A percentile compares a stretch with the other conserved stretches of the same genome.
phyloP scores from a whole-genome alignment of 1,140 invertebrate genomes.

The Calliphora vicina region DNA sequence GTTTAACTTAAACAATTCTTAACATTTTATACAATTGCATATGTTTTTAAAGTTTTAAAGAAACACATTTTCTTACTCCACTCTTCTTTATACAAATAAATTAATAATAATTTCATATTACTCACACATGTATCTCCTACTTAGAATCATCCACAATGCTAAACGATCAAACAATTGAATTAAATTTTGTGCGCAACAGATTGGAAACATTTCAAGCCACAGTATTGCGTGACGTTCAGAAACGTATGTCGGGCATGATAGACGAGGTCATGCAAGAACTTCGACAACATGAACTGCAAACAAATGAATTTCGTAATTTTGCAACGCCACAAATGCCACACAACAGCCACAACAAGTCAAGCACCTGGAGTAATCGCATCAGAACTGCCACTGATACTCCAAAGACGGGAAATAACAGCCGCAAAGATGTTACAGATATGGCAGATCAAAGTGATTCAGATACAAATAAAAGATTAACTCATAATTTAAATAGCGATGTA shows the following conservation, averaged over 20 bases:
- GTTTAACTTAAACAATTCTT: too few relatives aligned
- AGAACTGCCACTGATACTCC: neutral
- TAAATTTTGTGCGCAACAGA: slow-evolving; percentile 50
- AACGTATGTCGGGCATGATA: slow-evolving; percentile 49
- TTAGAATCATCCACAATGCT: neutral
- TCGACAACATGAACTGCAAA: slow-evolving; percentile 49
- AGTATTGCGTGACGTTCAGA: slow-evolving; percentile 52
- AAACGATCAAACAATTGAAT: slow-evolving; percentile 6
- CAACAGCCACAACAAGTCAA: slow-evolving; percentile 12
- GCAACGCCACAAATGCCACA: slow-evolving; percentile 18
- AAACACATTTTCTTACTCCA: too few relatives aligned
- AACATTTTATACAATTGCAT: too few relatives aligned
- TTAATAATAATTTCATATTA: too few relatives aligned
- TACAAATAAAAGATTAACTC: neutral
- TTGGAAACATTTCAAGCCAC: slow-evolving; percentile 50
- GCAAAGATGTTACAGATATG: too few relatives aligned
- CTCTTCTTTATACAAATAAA: too few relatives aligned
- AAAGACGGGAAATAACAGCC: neutral
- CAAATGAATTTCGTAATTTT: slow-evolving; percentile 55
- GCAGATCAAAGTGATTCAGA: slow-evolving; percentile 44
- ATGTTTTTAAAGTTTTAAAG: too few relatives aligned
- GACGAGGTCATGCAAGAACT: slow-evolving; percentile 59
- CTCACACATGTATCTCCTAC: neutral
- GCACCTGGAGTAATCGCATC: slow-evolving; percentile 54
- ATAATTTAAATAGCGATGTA: too few relatives aligned